Evolutionary conservation across 2,888 invertebrate species (phyloP).

Genomic region (Euclidia mi): DNA sequence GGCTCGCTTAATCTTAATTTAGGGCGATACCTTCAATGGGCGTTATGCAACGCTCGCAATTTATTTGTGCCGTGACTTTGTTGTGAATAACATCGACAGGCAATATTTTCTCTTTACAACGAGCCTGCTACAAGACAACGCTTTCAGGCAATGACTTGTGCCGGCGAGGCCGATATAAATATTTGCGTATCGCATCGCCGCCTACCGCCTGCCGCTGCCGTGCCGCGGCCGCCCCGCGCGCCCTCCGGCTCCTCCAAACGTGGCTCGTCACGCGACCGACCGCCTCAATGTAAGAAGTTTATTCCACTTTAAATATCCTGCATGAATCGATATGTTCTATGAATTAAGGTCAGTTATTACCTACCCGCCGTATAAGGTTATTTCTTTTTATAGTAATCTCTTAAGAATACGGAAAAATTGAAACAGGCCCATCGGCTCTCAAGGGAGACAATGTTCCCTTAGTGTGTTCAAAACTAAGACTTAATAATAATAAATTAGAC

Average conservation of each 20-base stretch:
- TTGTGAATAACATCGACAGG: conserved; percentile 79
- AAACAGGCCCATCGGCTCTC: conserved; percentile 15
- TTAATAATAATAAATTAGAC: conserved; percentile 10
- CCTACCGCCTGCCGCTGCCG: conserved; percentile 58
- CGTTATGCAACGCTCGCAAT: conserved; percentile 61
- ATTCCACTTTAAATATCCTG: conserved; percentile 78
- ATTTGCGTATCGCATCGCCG: conserved; percentile 81
- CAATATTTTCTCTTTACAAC: conserved; percentile 79
- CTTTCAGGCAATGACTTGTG: conserved; percentile 85
- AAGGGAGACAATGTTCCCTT: neutral
- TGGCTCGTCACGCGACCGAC: conserved; percentile 75
- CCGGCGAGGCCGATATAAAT: conserved; percentile 75
- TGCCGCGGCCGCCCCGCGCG: conserved; percentile 48
- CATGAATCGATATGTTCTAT: conserved; percentile 71
- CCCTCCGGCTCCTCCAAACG: conserved; percentile 65
- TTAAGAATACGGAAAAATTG: conserved; percentile 13
- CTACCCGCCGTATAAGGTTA: conserved; percentile 10
- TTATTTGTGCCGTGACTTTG: conserved; percentile 72
- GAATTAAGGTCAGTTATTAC: conserved; percentile 61
- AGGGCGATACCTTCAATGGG: conserved; percentile 54
- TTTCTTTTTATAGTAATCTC: neutral
- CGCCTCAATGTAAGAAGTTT: conserved; percentile 73
- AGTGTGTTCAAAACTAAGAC: neutral
- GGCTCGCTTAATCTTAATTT: conserved; percentile 75
- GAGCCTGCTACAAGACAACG: conserved; percentile 82